phyloP scores from a whole-genome alignment of 1,140 invertebrate genomes.

The Heliconius melpomene region DNA sequence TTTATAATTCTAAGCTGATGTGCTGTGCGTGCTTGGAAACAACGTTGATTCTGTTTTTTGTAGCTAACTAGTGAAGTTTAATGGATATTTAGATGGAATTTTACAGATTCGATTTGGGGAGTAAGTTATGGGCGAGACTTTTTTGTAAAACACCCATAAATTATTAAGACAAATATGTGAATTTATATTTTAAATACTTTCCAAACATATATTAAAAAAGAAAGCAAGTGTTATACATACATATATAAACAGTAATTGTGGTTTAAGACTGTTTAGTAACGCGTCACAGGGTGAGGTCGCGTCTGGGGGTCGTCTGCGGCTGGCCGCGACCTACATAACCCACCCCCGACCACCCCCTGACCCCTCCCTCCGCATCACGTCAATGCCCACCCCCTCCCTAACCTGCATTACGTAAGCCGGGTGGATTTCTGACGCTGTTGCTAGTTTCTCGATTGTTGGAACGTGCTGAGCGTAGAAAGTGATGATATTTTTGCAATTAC shows the following conservation, averaged over 20 bases:
- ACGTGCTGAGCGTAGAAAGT: slow-evolving; percentile 25
- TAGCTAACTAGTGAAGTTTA: background rate
- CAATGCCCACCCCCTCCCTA: slow-evolving; percentile 40
- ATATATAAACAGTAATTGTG: background rate
- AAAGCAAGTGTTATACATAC: background rate
- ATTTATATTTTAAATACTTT: background rate
- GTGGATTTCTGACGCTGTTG: slow-evolving; percentile 25
- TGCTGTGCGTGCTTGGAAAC: background rate
- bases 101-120: background rate
- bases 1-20: background rate
- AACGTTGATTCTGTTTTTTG: background rate
- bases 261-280: slow-evolving; percentile 10
- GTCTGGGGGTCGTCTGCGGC: slow-evolving; percentile 74
- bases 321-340: slow-evolving; percentile 67
- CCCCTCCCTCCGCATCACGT: slow-evolving; percentile 39
- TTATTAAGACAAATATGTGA: background rate
- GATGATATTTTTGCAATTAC: slow-evolving; percentile 13
- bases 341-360: slow-evolving; percentile 40
- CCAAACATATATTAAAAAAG: background rate
- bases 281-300: slow-evolving; percentile 47
- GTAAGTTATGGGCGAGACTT: background rate
- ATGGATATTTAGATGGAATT: background rate
- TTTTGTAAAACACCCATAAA: background rate
- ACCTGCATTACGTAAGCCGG: slow-evolving; percentile 62
- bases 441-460: slow-evolving; percentile 17